A percentile compares a stretch with the other conserved stretches of the same genome.
Evolutionary conservation across 2,888 invertebrate genomes (phyloP).

Genomic region (Hylaea fasciaria): DNA sequence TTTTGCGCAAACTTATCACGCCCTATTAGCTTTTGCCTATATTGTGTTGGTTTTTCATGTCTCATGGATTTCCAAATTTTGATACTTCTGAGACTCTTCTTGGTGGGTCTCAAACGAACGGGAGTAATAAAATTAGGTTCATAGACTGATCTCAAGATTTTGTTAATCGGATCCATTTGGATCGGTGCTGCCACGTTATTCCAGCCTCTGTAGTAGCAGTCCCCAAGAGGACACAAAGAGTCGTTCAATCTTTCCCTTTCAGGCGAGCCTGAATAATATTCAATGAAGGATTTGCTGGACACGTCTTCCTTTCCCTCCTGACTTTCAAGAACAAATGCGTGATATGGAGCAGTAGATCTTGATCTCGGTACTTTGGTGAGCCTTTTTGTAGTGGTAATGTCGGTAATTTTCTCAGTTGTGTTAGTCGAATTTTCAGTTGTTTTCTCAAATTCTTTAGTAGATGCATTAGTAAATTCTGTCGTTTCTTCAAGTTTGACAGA

Average conservation of each 20-base stretch:
- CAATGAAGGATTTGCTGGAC: neutral
- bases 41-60: neutral
- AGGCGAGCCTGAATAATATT: neutral
- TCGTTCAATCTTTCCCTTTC: neutral
- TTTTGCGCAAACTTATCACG: neutral
- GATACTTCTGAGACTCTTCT: neutral
- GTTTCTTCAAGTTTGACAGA: no score
- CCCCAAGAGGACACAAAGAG: neutral
- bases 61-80: neutral
- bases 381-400: no score
- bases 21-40: neutral
- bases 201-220: neutral
- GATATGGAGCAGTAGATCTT: no score
- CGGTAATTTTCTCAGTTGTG: no score
- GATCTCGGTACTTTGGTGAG: no score
- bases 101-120: neutral
- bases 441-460: no score
- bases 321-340: neutral
- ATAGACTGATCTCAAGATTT: no score
- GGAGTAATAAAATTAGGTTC: neutral
- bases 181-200: neutral
- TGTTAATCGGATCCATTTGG: no score
- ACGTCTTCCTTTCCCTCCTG: neutral
- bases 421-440: no score
- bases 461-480: no score